Evolutionary conservation across 2,888 invertebrate genomes (phyloP), one percentile per base, ranked within the genome.

Genomic region (Drosophila neotestacea): DNA sequence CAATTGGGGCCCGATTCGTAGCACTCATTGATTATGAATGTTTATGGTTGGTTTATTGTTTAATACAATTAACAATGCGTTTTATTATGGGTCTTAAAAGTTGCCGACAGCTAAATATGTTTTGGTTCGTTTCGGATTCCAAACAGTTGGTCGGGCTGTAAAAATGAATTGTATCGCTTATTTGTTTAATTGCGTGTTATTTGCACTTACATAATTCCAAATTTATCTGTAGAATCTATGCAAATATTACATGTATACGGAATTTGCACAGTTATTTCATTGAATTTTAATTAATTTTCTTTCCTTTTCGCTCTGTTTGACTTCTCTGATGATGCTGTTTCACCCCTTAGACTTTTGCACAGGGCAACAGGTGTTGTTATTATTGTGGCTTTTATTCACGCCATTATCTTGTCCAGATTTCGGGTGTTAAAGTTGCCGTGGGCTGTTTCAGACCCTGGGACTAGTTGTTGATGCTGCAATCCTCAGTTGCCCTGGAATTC

Each of bases 271-370:
- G 54, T 61, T 76, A 66, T 76, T 73, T 71, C 50, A 64, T 73
- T 70, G 51, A 63, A 69, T 42, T 73, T 87, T 82, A 85, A 85
- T 87, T 85, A 82, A 72, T 67, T 81, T 71, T 64, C 32, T 13
- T 36, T 55, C 13, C 32, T 32, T 44, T 55, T 55, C n/a, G n/a
- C 22, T 9, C 30, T 38, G 32, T 30, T 42, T 16, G n/a, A n/a
- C 6, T 13, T 30, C 11, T 22, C 10, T 9, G 34, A 51, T 58
- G 32, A 30, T 65, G 58, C 36, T 54, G 51, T 70, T 56, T 65
- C 9, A 46, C 28, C 48, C 46, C 34, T 47, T 50, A 42, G 55
- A 59, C 16, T 65, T 70, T 58, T 36, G 48, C 55, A 42, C 34
- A 9, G 34, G 11, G 4, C 34, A 52, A 44, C 50, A 62, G 73